Percentiles rank a stretch among this genome's conserved stretches.
phyloP scores from a whole-genome alignment of 1,140 invertebrate genomes.

The Microplitis mediator region DNA sequence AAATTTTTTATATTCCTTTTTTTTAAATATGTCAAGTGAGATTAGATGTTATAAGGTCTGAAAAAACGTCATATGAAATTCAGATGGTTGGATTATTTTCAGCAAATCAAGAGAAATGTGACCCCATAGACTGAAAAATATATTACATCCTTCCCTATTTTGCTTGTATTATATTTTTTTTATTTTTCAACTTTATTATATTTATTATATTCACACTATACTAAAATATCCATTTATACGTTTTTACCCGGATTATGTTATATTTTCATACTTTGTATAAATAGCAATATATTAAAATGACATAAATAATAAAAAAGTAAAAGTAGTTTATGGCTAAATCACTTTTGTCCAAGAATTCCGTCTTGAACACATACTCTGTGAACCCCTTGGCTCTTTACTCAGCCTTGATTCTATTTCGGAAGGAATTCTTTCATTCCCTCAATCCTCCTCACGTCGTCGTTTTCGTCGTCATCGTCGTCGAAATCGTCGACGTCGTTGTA shows the following conservation, averaged over 20 bases:
- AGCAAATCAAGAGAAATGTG: constrained; percentile 55
- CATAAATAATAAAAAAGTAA: constrained; percentile 5
- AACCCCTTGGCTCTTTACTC: not conserved
- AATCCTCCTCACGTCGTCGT: not conserved
- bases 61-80: constrained; percentile 46
- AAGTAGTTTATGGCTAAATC: constrained; percentile 42
- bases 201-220: not conserved
- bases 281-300: too few relatives aligned
- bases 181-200: constrained; percentile 3
- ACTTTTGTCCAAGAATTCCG: constrained; percentile 40
- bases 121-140: constrained; percentile 42
- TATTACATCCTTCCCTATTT: not conserved
- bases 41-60: too few relatives aligned
- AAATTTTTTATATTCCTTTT: too few relatives aligned
- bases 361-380: too few relatives aligned
- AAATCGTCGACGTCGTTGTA: too few relatives aligned
- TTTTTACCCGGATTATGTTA: too few relatives aligned
- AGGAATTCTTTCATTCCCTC: constrained; percentile 23
- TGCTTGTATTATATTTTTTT: too few relatives aligned
- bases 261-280: too few relatives aligned
- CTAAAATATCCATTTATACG: not conserved
- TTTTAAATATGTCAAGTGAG: too few relatives aligned
- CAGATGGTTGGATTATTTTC: constrained; percentile 52
- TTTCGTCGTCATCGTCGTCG: too few relatives aligned
- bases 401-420: constrained; percentile 32